Evolutionary conservation across 2,797 vertebrate genomes (phyloP), one percentile per base, ranked within the genome.

Genomic region (Oceanodroma leucorhoa): DNA sequence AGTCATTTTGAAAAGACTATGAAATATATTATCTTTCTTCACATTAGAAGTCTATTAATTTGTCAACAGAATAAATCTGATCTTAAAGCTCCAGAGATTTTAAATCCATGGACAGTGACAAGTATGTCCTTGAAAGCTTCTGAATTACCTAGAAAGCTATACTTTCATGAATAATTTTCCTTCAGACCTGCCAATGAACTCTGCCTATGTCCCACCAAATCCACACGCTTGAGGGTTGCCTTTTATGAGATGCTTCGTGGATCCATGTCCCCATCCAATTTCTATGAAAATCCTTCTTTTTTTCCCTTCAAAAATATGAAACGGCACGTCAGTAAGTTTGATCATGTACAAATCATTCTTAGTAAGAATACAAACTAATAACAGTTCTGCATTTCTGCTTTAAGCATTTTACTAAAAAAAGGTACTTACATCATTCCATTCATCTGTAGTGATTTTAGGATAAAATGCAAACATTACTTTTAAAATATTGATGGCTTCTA

Each of bases 391-490:
- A 23, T 46, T 61, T 70, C 57, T 62, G 51, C 2, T 67, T 41
- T 41, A 46, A 46, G 0, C 0, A 54, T 58, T 79, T 87, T 64
- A 10, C 2, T 26, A 23, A 45, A 83, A 69, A 81, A 61, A 18
- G 6, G 2, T 43, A 26, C 1, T 3, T 27, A 5, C 1, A 3
- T 80, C 2, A 2, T 81, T 80, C 13, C 0, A 0, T 30, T 70
- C 1, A 48, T 60, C 11, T 40, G 5, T 23, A 82, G 18, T 30
- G 10, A 20, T 61, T 89, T 91, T 41, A 69, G 12, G 32, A 50
- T 45, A 71, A 94, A 84, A 36, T 27, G 17, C 11, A 38, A n/a
- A 11, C 3, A 64, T 2, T n/a, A 3, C 36, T 86, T 94, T 30
- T 1, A 22, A 79, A 89, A 82, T 67, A 57, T 6, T 50, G 4